phyloP scores from a whole-genome alignment of 2,113 vertebrate species.

The Cardinalis cardinalis region DNA sequence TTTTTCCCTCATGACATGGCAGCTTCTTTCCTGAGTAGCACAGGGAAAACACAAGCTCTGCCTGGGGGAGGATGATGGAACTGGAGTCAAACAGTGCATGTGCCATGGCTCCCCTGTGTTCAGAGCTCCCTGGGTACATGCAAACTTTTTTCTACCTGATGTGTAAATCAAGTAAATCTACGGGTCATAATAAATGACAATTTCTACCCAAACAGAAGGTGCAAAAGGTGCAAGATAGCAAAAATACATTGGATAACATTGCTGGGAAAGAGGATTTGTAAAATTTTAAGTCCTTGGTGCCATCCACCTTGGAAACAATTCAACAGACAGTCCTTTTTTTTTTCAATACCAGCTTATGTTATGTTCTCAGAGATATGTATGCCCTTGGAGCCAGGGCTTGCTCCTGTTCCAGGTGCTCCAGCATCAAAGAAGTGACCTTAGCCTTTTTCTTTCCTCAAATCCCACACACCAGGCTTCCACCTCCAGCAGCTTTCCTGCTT shows the following conservation, averaged over 20 bases:
- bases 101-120: not conserved
- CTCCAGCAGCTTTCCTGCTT: not conserved
- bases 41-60: not conserved
- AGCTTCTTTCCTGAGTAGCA: not conserved
- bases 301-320: not conserved
- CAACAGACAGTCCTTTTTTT: not conserved
- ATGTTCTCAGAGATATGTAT: not conserved
- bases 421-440: not conserved
- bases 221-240: not conserved
- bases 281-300: not conserved
- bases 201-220: not conserved
- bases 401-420: not conserved
- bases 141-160: not conserved
- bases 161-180: not conserved
- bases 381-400: not conserved
- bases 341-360: not conserved
- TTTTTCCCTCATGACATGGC: not conserved
- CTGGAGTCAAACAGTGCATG: rapidly evolving
- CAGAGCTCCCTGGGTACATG: not conserved
- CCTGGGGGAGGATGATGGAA: not conserved
- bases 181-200: rapidly evolving
- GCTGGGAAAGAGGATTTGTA: not conserved
- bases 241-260: not conserved
- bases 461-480: not conserved
- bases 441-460: not conserved